Conservation (phyloP, 2,888 invertebrate genomes). For the Melanostoma mellinum region DNA sequence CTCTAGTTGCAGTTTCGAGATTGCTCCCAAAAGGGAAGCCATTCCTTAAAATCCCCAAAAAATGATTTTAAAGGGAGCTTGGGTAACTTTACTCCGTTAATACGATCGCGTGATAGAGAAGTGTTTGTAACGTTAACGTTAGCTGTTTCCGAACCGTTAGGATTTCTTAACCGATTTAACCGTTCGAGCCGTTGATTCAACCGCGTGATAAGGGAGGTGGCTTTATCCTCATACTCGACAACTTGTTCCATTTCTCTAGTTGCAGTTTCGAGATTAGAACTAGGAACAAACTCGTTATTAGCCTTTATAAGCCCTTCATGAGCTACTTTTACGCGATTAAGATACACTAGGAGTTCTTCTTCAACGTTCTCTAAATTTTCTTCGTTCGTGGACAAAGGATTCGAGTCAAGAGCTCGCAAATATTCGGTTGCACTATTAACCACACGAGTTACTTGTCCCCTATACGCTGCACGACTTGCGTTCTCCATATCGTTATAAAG, state of each 20-base stretch:
- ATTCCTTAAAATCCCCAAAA: conserved; percentile 24
- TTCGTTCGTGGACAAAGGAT: too few species aligned
- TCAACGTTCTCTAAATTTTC: too few species aligned
- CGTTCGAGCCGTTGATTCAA: conserved; percentile 29
- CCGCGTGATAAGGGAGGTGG: conserved; percentile 20
- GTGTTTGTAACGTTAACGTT: not conserved
- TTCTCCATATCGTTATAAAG: too few species aligned
- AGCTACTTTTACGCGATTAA: too few species aligned
- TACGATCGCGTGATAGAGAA: conserved; percentile 7
- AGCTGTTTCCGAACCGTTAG: not conserved
- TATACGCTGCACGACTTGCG: too few species aligned
- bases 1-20: not conserved
- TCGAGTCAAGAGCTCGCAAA: too few species aligned
- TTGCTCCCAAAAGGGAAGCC: conserved; percentile 38
- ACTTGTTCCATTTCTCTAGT: not conserved
- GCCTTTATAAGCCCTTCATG: not conserved
- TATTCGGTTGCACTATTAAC: too few species aligned
- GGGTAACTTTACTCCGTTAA: conserved; percentile 13
- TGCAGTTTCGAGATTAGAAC: not conserved
- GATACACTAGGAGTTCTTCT: too few species aligned
- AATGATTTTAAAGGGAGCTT: conserved; percentile 23
- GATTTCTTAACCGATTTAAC: conserved; percentile 28
- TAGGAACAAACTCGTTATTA: conserved; percentile 8
- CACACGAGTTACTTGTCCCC: too few species aligned
- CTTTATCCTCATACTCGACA: conserved; percentile 30